These are phyloP conservation scores for Trachymyrmex septentrionalis DNA, from an alignment of 1,140 invertebrate species.

Conservation along the genomic window DNA sequence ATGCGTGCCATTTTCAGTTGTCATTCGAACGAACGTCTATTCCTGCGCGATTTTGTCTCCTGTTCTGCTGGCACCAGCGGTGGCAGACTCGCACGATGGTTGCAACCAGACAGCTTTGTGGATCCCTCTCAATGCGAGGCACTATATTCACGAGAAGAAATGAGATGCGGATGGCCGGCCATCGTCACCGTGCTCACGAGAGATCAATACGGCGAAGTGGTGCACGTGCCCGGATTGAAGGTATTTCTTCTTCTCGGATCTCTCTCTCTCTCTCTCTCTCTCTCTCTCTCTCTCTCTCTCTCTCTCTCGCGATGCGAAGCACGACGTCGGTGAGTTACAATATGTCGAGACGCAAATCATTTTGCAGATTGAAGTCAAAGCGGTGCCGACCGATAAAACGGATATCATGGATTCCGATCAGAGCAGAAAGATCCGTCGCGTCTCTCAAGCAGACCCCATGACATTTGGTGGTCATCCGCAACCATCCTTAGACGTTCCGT, in stretches of 20 bases:
- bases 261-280: too few species aligned
- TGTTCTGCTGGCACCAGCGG: constrained; percentile 95
- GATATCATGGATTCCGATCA: constrained; percentile 87
- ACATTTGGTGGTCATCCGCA: constrained; percentile 91
- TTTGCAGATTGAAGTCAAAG: constrained; percentile 89
- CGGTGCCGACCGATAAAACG: constrained; percentile 90
- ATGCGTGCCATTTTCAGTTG: constrained; percentile 86
- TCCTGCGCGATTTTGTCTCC: constrained; percentile 96
- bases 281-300: too few species aligned
- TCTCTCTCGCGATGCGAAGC: neutral
- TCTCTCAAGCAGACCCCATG: constrained; percentile 90
- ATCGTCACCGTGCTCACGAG: constrained; percentile 94
- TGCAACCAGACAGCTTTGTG: constrained; percentile 96
- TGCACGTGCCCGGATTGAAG: constrained; percentile 94
- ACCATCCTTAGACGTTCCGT: constrained; percentile 92
- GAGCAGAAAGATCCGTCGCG: constrained; percentile 87
- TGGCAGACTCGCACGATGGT: constrained; percentile 96
- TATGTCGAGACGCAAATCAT: constrained; percentile 14
- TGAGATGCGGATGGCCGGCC: constrained; percentile 94
- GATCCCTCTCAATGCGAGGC: constrained; percentile 96
- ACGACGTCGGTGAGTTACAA: neutral
- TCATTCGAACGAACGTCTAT: constrained; percentile 96
- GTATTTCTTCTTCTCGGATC: constrained; percentile 84
- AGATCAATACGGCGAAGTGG: constrained; percentile 97
- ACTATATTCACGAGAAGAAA: constrained; percentile 91